Evolutionary conservation across 2,797 vertebrate species (phyloP).

Genomic region (Halcyon smyrnensis): DNA sequence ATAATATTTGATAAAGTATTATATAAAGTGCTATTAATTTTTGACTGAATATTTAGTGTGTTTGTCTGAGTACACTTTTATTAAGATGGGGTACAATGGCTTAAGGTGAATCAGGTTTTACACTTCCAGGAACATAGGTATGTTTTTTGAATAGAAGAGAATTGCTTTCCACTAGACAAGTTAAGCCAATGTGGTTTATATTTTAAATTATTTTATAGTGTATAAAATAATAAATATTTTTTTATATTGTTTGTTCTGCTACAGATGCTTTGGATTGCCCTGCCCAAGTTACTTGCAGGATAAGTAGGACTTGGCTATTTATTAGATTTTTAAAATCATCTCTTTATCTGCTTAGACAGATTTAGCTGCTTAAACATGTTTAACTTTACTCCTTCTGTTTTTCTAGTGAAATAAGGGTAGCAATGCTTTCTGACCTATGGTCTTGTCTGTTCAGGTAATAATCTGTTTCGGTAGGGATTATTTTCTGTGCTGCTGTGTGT

Average conservation of each 20-base stretch:
- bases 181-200: conserved; percentile 51
- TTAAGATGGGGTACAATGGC: neutral
- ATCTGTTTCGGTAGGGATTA: neutral
- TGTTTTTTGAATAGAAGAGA: conserved; percentile 31
- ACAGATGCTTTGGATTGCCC: neutral
- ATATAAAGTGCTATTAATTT: neutral
- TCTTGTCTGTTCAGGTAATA: neutral
- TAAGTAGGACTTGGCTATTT: neutral
- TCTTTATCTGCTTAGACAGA: neutral
- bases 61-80: neutral
- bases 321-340: neutral
- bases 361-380: neutral
- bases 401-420: neutral
- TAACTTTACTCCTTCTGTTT: neutral
- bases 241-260: neutral
- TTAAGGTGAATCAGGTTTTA: neutral
- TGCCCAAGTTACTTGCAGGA: neutral
- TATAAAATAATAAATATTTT: neutral
- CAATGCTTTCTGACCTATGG: neutral
- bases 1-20: no score
- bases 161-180: conserved; percentile 26
- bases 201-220: no score
- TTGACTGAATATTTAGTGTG: neutral
- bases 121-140: neutral
- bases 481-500: neutral